Conservation (phyloP, 2,113 vertebrate genomes). For the Myiopsitta monachus region DNA sequence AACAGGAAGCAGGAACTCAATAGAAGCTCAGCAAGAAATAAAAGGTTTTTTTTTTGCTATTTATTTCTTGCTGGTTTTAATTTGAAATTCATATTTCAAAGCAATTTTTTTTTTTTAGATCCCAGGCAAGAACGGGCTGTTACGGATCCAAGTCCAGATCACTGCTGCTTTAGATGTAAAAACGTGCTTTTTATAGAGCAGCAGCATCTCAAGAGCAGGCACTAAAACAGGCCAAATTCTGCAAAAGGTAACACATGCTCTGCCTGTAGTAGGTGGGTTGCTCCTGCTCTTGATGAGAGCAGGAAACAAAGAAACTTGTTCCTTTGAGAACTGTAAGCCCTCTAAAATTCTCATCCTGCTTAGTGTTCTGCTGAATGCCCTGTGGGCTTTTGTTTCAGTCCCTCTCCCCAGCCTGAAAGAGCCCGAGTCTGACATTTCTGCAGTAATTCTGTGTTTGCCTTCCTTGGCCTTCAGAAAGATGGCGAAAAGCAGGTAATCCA, state of each 20-base stretch:
- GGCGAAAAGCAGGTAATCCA: slow-evolving; percentile 25
- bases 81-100: not conserved
- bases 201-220: not conserved
- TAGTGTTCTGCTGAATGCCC: not conserved
- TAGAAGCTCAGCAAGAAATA: not conserved
- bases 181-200: not conserved
- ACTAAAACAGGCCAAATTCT: not conserved
- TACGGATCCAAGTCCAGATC: not conserved
- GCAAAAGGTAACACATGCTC: not conserved
- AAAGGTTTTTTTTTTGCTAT: slow-evolving; percentile 1
- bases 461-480: slow-evolving; percentile 13
- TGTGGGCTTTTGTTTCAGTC: not conserved
- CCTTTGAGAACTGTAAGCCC: not conserved
- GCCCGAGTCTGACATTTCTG: not conserved
- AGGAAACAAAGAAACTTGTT: not conserved
- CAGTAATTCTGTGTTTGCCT: not conserved
- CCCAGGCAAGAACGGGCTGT: not conserved
- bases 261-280: not conserved
- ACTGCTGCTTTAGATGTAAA: not conserved
- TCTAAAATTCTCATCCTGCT: not conserved
- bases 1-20: slow-evolving; percentile 46
- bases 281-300: not conserved
- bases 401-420: not conserved
- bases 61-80: not conserved
- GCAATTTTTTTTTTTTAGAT: not conserved